Evolutionary conservation across 2,888 invertebrate species (phyloP), one percentile per base, ranked within the genome.

Genomic region (Leucania comma): DNA sequence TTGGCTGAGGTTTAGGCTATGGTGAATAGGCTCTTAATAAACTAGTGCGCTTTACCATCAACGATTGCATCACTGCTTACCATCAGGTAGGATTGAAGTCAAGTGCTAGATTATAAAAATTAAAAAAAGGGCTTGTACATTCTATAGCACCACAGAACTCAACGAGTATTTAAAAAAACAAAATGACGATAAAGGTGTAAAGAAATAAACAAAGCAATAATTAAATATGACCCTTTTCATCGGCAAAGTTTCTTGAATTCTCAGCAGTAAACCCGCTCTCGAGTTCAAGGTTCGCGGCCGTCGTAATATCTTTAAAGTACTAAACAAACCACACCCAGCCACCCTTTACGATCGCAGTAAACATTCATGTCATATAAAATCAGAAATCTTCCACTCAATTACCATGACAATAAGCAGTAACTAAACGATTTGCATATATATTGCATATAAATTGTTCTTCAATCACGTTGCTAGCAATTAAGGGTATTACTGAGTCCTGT

Each of bases 381-480:
- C 75, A 67, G 69, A 72, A 72, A 74, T 82, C 68, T 70, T 78
- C 68, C 26, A 58, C 67, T 69, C 67, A 72, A 87, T 88, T 85
- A 86, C 76, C 87, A 88, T 90, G 79, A 88, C 86, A 89, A 89
- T 89, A 87, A 85, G 81, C 81, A 78, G 77, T 85, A 86, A 87
- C 85, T 81, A 83, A 80, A 82, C 72, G 68, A 94, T 94, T 94
- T 91, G 91, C 94, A 94, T 94, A 90, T 91, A 94, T 91, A 94
- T 94, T 92, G 93, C 92, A 89, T 86, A 91, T 90, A 91, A 93
- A 93, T 90, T 89, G 90, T 87, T 83, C 83, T 83, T 80, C 87
- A 86, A 88, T 88, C 87, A 86, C 86, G 71, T 82, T 78, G 81
- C 77, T 81, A 89, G 88, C 92, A 93, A 94, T 95, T 94, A 95